Conservation (phyloP, 2,113 vertebrate genomes). For the Chamaetylas fuelleborni region DNA sequence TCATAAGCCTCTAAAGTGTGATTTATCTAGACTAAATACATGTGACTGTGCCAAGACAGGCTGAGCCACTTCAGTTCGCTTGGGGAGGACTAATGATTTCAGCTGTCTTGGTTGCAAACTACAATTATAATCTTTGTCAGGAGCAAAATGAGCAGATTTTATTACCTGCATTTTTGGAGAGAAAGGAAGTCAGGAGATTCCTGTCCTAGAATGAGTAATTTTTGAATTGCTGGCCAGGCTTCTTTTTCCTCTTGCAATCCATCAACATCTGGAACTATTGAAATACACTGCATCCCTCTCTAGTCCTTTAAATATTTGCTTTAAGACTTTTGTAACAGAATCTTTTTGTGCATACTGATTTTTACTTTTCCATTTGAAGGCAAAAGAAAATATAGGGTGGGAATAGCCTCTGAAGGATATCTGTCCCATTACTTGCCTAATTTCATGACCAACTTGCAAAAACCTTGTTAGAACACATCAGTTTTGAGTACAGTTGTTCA, state of each 20-base stretch:
- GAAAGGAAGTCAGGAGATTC: not conserved
- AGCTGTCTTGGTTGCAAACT: constrained; percentile 1
- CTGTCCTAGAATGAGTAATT: not conserved
- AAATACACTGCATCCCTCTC: not conserved
- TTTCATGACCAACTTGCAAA: not conserved
- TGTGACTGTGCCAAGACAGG: not conserved
- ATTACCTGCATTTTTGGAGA: not conserved
- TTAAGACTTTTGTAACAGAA: not conserved
- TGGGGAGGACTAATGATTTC: not conserved
- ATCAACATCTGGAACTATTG: not conserved
- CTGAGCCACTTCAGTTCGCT: not conserved
- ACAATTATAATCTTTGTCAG: not conserved
- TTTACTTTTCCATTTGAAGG: not conserved
- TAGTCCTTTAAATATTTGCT: not conserved
- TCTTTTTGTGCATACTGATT: not conserved
- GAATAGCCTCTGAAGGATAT: not conserved
- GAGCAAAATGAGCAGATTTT: not conserved
- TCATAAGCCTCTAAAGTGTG: not conserved
- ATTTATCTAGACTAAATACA: constrained; percentile 14
- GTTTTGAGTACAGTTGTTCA: not conserved
- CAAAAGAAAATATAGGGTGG: not conserved
- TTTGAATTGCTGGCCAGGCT: not conserved
- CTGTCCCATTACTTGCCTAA: not conserved
- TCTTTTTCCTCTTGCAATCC: not conserved
- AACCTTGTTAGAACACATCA: not conserved